These are phyloP conservation scores for Xenopus borealis DNA, from an alignment of 2,113 vertebrate species.

Conservation along the genomic window DNA sequence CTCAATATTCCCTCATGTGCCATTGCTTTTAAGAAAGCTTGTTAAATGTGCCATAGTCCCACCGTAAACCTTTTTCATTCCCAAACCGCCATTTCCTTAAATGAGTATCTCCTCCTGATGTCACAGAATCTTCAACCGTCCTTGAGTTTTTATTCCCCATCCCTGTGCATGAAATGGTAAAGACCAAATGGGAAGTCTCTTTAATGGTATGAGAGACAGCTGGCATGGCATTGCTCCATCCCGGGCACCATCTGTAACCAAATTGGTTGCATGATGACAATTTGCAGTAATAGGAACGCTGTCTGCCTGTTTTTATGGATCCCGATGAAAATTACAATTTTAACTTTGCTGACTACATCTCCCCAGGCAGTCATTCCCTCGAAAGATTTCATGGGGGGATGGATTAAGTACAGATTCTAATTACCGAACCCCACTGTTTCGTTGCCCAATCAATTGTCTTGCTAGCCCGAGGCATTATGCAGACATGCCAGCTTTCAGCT, in stretches of 20 bases:
- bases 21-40: no score
- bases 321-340: constrained; percentile 45
- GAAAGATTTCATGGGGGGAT: constrained; percentile 23
- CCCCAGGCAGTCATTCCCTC: constrained; percentile 42
- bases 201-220: constrained; percentile 32
- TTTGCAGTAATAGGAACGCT: constrained; percentile 35
- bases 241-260: constrained; percentile 40
- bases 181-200: constrained; percentile 12
- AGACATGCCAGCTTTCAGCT: constrained; percentile 25
- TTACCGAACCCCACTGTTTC: constrained; percentile 38
- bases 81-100: no score
- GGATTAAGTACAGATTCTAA: constrained; percentile 32
- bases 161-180: not conserved
- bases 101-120: not conserved
- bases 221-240: constrained; percentile 31
- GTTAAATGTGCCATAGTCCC: no score
- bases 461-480: constrained; percentile 19
- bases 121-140: not conserved
- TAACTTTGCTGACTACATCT: constrained; percentile 45
- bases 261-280: constrained; percentile 45
- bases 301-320: constrained; percentile 42
- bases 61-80: no score
- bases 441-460: constrained; percentile 30
- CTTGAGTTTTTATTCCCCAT: not conserved
- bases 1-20: no score